These are phyloP conservation scores for Eilema depressum DNA, from an alignment of 2,888 invertebrate genomes.

Conservation along the genomic window DNA sequence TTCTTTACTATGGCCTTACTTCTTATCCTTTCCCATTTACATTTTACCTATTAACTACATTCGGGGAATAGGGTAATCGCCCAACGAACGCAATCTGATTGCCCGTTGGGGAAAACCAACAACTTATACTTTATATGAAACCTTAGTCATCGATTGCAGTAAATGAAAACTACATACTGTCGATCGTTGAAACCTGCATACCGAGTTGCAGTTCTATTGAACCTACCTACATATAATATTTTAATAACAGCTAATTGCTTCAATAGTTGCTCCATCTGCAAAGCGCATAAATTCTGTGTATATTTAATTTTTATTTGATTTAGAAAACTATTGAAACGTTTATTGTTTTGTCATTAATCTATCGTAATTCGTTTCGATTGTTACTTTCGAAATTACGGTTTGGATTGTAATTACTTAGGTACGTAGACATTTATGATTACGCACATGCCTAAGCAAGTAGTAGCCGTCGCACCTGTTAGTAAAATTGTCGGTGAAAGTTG, in stretches of 20 bases:
- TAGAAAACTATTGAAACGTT: not conserved
- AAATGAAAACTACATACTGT: no score
- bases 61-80: no score
- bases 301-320: not conserved
- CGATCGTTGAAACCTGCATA: no score
- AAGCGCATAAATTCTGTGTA: not conserved
- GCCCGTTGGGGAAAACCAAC: no score
- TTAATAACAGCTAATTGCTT: not conserved
- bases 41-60: no score
- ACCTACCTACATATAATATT: not conserved
- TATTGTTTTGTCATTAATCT: conserved; percentile 13
- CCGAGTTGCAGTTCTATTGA: not conserved
- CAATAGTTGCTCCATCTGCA: not conserved
- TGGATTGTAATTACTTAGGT: conserved; percentile 45
- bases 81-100: no score
- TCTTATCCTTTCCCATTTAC: no score
- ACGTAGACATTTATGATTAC: conserved; percentile 41
- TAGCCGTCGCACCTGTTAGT: conserved; percentile 50
- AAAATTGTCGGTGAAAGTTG: conserved; percentile 59
- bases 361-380: conserved; percentile 18
- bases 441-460: conserved; percentile 35
- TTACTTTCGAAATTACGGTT: conserved; percentile 32
- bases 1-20: no score
- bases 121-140: not conserved
- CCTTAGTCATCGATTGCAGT: no score